A percentile compares a stretch with the other conserved stretches of the same genome.
phyloP scores from a whole-genome alignment of 2,113 vertebrate genomes.

The Xiphophorus hellerii region DNA sequence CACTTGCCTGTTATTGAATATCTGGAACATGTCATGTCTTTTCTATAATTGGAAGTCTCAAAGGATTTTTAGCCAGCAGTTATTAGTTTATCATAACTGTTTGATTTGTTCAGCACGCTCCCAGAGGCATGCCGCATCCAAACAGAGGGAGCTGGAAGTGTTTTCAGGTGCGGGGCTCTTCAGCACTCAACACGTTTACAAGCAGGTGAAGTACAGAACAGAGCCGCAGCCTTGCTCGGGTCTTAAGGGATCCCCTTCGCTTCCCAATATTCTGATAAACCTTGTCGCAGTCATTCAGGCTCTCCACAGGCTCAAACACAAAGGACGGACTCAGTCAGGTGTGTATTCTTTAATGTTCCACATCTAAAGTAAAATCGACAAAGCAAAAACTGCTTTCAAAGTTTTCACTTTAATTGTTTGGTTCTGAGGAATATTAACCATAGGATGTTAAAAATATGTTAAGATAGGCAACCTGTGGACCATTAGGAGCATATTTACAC shows the following conservation, averaged over 20 bases:
- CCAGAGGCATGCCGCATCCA: neutral
- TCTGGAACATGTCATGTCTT: neutral
- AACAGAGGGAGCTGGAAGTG: neutral
- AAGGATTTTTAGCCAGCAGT: neutral
- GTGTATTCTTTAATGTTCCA: neutral
- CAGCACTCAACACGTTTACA: neutral
- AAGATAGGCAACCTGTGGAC: neutral
- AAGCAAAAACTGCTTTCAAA: no score
- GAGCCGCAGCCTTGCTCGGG: neutral
- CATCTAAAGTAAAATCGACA: no score
- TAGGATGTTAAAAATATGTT: neutral
- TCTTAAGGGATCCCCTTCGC: slow-evolving; percentile 9
- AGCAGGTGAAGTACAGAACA: neutral
- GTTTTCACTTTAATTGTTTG: neutral
- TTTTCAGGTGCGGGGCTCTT: neutral
- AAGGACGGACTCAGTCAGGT: slow-evolving; percentile 1
- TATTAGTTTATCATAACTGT: neutral
- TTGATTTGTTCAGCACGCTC: neutral
- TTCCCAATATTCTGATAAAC: slow-evolving; percentile 52
- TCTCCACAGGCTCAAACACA: neutral
- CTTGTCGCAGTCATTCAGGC: slow-evolving; percentile 1
- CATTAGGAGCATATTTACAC: neutral
- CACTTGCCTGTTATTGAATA: neutral
- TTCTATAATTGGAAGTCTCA: no score
- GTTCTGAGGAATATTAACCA: neutral